Evolutionary conservation across 2,888 invertebrate genomes (phyloP).

Genomic region (Chironomus riparius): DNA sequence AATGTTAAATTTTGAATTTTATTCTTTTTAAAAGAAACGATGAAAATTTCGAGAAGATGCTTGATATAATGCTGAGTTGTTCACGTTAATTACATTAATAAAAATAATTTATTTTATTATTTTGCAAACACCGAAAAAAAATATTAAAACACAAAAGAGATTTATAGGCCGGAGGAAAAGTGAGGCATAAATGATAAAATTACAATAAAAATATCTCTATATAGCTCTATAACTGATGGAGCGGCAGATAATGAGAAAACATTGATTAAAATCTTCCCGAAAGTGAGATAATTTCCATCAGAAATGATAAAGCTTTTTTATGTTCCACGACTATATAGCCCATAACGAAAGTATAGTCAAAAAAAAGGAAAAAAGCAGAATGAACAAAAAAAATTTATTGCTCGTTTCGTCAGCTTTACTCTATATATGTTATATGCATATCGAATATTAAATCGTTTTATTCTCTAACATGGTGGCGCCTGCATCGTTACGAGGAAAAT

Average conservation of each 20-base stretch:
- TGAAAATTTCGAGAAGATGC: not conserved
- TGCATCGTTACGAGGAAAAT: not conserved
- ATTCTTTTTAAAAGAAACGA: not conserved
- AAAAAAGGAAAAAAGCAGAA: not conserved
- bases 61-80: not conserved
- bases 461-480: not conserved
- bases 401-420: not conserved
- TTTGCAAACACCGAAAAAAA: not conserved
- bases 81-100: conserved; percentile 21
- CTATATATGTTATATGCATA: no score
- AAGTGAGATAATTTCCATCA: conserved; percentile 23
- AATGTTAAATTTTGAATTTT: not conserved
- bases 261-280: conserved; percentile 12
- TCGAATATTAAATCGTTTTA: not conserved
- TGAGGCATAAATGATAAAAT: conserved; percentile 13
- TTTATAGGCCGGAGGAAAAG: not conserved
- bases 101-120: conserved; percentile 23
- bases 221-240: conserved; percentile 3
- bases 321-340: not conserved
- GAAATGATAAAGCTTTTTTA: conserved; percentile 8
- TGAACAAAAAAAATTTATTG: not conserved
- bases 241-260: conserved; percentile 17
- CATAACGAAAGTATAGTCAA: not conserved
- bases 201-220: not conserved
- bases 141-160: not conserved